Conservation (phyloP, 2,113 vertebrate species). For the Camelus dromedarius region DNA sequence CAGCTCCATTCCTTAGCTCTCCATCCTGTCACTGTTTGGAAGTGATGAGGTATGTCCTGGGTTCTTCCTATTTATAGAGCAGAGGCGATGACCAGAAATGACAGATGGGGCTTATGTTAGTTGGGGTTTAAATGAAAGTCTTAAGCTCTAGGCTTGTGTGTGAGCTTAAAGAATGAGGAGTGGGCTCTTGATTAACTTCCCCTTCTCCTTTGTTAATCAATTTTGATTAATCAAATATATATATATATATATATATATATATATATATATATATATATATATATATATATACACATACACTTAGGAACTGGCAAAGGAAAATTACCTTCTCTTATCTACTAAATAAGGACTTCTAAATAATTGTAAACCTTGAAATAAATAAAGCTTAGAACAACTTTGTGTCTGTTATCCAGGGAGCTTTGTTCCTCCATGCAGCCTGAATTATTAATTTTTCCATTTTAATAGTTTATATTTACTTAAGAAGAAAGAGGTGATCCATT, state of each 20-base stretch:
- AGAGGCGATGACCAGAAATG: conserved; percentile 2
- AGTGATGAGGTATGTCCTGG: not conserved
- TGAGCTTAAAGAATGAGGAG: not conserved
- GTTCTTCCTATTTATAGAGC: conserved; percentile 57
- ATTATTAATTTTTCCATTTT: conserved; percentile 30
- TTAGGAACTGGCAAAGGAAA: not conserved
- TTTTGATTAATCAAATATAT: not conserved
- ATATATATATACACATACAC: not conserved
- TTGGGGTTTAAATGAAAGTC: not conserved
- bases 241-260: not conserved
- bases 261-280: not conserved
- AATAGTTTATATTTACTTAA: conserved; percentile 27
- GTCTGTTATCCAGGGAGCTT: not conserved
- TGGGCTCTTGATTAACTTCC: not conserved
- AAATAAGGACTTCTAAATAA: conserved; percentile 40
- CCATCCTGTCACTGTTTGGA: not conserved
- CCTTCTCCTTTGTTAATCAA: not conserved
- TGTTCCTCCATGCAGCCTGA: not conserved
- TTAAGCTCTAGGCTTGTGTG: not conserved
- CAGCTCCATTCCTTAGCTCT: not conserved
- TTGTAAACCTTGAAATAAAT: conserved; percentile 20
- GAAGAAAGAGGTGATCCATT: conserved; percentile 1
- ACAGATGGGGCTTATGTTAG: conserved; percentile 12
- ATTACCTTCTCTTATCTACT: not conserved
- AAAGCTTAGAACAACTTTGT: not conserved